Evolutionary conservation across 2,797 vertebrate genomes (phyloP).

Genomic region (Parauchenoglanis punctatus): DNA sequence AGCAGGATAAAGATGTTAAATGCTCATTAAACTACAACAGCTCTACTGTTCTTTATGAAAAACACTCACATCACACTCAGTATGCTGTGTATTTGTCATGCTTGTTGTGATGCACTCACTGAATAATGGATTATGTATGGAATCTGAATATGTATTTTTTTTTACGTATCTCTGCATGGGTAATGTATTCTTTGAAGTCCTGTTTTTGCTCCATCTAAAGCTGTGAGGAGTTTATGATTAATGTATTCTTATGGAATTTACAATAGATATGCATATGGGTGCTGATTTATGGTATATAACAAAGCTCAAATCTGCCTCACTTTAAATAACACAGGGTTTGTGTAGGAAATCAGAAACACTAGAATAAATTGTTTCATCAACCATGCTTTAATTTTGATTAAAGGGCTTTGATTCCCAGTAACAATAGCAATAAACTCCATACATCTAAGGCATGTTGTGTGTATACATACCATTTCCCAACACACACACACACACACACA

Average conservation of each 20-base stretch:
- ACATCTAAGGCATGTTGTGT: conserved; percentile 29
- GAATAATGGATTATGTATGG: conserved; percentile 29
- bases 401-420: conserved; percentile 6
- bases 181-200: background rate
- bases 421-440: conserved; percentile 23
- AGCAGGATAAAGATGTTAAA: conserved; percentile 6
- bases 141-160: conserved; percentile 22
- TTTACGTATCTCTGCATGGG: conserved; percentile 11
- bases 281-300: background rate
- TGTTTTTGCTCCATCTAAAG: background rate
- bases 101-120: conserved; percentile 13
- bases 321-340: background rate
- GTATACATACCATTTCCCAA: background rate
- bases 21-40: background rate
- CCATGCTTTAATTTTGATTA: background rate
- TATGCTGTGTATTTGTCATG: background rate
- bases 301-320: background rate
- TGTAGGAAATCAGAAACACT: background rate
- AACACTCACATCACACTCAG: background rate
- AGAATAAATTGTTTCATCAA: background rate
- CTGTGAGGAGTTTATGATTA: background rate
- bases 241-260: conserved; percentile 1
- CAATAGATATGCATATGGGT: background rate
- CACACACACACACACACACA: conserved; percentile 51
- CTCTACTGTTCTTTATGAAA: conserved; percentile 7